These are phyloP conservation scores for Zaprionus inermis DNA, from an alignment of 1,140 invertebrate species.

Conservation along the genomic window DNA sequence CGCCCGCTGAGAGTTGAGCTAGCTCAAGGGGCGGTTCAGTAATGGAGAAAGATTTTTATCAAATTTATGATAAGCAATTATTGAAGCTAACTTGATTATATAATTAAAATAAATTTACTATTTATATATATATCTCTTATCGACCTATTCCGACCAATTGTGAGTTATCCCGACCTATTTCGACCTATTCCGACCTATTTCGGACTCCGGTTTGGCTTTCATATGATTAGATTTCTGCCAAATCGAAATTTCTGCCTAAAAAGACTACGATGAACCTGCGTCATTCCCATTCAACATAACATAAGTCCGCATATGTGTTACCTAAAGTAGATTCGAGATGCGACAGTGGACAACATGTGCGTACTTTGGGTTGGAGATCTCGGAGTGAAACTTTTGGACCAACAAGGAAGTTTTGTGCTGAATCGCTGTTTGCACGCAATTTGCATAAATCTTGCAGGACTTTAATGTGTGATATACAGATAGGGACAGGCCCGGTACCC, in stretches of 20 bases:
- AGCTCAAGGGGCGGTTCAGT: background rate
- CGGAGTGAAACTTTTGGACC: background rate
- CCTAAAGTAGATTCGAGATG: background rate
- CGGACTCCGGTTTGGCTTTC: too few species aligned
- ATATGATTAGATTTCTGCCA: too few species aligned
- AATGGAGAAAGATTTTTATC: background rate
- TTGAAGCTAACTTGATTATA: background rate
- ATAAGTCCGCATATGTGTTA: background rate
- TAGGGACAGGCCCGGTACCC: too few species aligned
- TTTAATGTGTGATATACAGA: constrained; percentile 14
- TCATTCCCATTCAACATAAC: background rate
- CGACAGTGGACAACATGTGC: background rate
- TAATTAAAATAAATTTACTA: too few species aligned
- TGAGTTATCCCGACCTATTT: too few species aligned
- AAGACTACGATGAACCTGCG: too few species aligned
- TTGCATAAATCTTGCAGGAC: constrained; percentile 33
- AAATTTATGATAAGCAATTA: background rate
- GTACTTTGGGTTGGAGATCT: background rate
- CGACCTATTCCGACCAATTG: too few species aligned
- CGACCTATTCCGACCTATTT: too few species aligned
- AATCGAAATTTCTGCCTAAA: too few species aligned
- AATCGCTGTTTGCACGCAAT: constrained; percentile 19
- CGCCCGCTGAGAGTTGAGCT: too few species aligned
- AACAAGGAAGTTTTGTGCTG: constrained; percentile 9
- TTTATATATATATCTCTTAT: too few species aligned